Base-by-base conservation (phyloP, 2,797 vertebrate genomes). In the Halcyon smyrnensis region DNA sequence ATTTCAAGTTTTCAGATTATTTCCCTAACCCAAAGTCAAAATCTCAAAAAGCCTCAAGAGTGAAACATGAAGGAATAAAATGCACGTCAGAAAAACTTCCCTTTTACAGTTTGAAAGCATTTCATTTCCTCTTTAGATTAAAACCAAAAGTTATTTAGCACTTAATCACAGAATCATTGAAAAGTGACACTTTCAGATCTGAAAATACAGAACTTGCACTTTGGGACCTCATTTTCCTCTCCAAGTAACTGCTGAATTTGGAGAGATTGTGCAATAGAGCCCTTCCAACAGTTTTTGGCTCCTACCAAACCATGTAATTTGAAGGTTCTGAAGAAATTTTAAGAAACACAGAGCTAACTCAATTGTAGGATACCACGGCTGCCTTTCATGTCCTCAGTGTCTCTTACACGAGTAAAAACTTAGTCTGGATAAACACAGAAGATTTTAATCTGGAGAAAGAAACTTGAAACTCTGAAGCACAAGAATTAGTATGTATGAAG, bases 241-340 rank as follows among this genome's bases (percentile, higher is more conserved):
- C 75, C 70, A 90, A 34, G 67, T 27, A 84, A 84, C 25, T 73
- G 51, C 51, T 73, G 77, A 67, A 82, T 87, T 93, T 76, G 76
- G 53, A 90, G 43, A 87, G 24, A 65, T 75, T 63, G 67, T 77
- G 73, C 91, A 96, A 90, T 41, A 56, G 6, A 90, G 74, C 24
- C 75, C 37, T 96, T 89, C 85, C 77, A 87, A 77, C 74, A 83
- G 14, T 62, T 95, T 91, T 94, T 96, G 88, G 71, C 81, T 95
- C 54, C 53, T 78, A 80, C 39, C 4, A 15, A 84, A 84, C 9
- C 46, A 70, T 77, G 46, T 50, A 64, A 87, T 90, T 93, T 90
- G 68, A 62, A 96, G 87, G 78, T 85, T 89, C 75, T 75, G 89
- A 84, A 79, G 64, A 82, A 93, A 68, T 84, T 84, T 92, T 90